Conservation (phyloP, 1,140 invertebrate species). For the Micrasema longulum region DNA sequence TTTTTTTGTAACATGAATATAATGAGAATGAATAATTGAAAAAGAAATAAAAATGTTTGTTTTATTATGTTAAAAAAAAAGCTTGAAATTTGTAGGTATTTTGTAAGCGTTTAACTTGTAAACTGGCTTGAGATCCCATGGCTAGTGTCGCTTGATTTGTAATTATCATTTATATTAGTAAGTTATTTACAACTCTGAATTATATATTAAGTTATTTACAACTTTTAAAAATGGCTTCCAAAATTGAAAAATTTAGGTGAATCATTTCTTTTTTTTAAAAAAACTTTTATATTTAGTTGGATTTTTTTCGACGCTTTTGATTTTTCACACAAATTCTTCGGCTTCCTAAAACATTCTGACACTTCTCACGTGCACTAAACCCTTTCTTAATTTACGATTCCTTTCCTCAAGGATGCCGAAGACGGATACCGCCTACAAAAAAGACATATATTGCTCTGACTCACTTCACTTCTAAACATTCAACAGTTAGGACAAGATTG, state of each 20-base stretch:
- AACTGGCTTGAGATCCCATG: not conserved
- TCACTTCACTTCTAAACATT: not conserved
- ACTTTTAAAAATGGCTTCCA: no score
- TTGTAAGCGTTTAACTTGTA: not conserved
- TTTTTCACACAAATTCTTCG: not conserved
- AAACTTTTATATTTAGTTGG: not conserved
- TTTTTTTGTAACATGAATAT: not conserved
- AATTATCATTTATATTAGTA: not conserved
- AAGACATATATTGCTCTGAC: not conserved
- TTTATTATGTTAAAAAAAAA: not conserved
- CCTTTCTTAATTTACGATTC: constrained; percentile 2
- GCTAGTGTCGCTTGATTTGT: not conserved
- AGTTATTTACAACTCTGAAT: not conserved
- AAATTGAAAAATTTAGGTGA: not conserved
- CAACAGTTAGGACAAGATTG: not conserved
- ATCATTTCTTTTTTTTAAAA: not conserved
- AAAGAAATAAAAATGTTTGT: not conserved
- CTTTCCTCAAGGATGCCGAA: not conserved
- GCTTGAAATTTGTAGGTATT: no score
- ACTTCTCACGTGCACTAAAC: constrained; percentile 2
- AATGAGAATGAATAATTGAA: not conserved
- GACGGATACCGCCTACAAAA: not conserved
- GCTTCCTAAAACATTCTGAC: not conserved
- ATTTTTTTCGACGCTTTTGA: constrained; percentile 8
- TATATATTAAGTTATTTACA: no score